Conservation (phyloP, 2,113 vertebrate species). For the Bothrops jararaca region DNA sequence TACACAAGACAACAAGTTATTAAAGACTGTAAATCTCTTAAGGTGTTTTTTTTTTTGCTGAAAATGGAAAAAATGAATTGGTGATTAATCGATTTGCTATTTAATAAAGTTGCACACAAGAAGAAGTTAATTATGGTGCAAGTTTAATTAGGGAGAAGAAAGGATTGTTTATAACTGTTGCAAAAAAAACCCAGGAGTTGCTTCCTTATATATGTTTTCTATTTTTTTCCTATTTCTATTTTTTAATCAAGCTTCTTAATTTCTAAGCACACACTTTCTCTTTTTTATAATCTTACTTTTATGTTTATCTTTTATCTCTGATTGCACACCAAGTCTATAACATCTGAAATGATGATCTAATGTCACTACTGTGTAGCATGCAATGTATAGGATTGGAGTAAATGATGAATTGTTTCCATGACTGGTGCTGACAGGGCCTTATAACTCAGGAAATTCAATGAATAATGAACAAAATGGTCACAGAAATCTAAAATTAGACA, state of each 20-base stretch:
- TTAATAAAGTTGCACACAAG: background rate
- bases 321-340: background rate
- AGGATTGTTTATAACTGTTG: background rate
- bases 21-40: background rate
- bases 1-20: background rate
- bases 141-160: background rate
- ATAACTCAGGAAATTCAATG: background rate
- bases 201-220: background rate
- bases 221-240: background rate
- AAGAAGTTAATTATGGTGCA: background rate
- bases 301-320: background rate
- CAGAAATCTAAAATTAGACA: background rate
- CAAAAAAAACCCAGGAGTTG: background rate
- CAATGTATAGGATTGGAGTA: background rate
- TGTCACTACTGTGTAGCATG: no score
- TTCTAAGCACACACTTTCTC: background rate
- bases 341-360: background rate
- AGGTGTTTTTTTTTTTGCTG: background rate
- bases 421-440: background rate
- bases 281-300: background rate
- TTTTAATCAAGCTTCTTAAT: background rate
- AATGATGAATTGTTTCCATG: background rate
- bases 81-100: background rate
- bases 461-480: background rate
- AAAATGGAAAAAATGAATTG: background rate